phyloP scores from a whole-genome alignment of 1,140 invertebrate genomes.

The Hyphantria cunea region DNA sequence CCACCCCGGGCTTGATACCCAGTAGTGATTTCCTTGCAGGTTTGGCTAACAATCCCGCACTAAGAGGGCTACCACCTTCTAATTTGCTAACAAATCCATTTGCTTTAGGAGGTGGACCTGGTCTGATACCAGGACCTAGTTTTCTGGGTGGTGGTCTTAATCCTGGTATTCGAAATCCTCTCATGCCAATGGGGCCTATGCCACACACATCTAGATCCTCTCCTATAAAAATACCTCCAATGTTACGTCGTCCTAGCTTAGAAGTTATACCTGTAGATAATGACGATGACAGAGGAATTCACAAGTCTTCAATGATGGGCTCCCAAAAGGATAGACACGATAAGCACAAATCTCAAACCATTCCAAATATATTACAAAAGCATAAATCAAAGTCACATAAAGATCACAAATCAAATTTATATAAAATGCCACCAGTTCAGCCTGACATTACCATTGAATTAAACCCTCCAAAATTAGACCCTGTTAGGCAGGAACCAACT shows the following conservation, averaged over 20 bases:
- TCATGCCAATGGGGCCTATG: constrained; percentile 64
- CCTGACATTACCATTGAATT: constrained; percentile 80
- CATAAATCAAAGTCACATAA: constrained; percentile 73
- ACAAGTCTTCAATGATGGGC: constrained; percentile 62
- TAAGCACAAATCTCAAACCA: constrained; percentile 76
- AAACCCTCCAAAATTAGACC: constrained; percentile 75
- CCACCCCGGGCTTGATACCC: constrained; percentile 81
- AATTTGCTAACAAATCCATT: constrained; percentile 75
- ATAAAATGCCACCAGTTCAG: constrained; percentile 77
- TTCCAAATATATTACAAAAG: constrained; percentile 79
- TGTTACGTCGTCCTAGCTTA: constrained; percentile 77
- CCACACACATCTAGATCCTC: constrained; percentile 81
- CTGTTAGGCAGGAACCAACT: constrained; percentile 54
- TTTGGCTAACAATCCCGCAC: constrained; percentile 70
- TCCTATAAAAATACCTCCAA: constrained; percentile 73
- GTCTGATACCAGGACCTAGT: constrained; percentile 75
- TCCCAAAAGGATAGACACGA: constrained; percentile 75
- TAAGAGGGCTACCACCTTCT: constrained; percentile 62
- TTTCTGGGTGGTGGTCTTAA: constrained; percentile 80
- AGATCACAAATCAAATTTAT: constrained; percentile 74
- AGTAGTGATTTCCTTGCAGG: constrained; percentile 65
- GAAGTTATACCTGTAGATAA: constrained; percentile 79
- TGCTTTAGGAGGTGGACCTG: constrained; percentile 72
- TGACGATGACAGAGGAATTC: constrained; percentile 66
- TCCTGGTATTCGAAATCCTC: constrained; percentile 67